Conservation (phyloP, 2,888 invertebrate species). For the Eupelmus urozonus region DNA sequence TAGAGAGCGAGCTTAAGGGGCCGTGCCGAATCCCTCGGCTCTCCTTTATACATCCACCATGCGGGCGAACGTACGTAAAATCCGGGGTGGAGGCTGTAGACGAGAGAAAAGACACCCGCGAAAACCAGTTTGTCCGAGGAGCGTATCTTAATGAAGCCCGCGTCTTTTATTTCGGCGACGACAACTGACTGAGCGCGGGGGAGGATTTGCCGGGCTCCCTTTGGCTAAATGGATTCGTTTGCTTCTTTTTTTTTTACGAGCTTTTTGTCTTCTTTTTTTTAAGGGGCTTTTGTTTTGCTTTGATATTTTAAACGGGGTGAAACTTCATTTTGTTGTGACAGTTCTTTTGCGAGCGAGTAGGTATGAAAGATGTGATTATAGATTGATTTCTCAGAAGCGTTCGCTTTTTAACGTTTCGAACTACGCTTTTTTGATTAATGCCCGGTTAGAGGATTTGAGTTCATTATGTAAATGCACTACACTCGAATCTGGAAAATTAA, state of each 20-base stretch:
- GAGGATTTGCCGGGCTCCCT: slow-evolving; percentile 23
- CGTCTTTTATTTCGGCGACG: slow-evolving; percentile 48
- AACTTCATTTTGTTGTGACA: neutral
- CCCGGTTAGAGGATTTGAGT: neutral
- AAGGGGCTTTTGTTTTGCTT: neutral
- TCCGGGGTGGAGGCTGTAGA: neutral
- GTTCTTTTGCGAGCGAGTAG: too few species aligned
- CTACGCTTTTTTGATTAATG: neutral
- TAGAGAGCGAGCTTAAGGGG: slow-evolving; percentile 43
- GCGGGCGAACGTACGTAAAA: slow-evolving; percentile 17
- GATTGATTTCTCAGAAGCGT: too few species aligned
- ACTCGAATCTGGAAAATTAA: neutral
- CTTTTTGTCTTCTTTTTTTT: slow-evolving; percentile 4
- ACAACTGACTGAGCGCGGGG: slow-evolving; percentile 38
- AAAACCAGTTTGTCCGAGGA: slow-evolving; percentile 70
- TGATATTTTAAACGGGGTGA: slow-evolving; percentile 25
- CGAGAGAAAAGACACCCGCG: slow-evolving; percentile 66
- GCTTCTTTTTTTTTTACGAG: slow-evolving; percentile 22
- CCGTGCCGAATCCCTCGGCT: slow-evolving; percentile 40
- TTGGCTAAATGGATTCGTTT: slow-evolving; percentile 17
- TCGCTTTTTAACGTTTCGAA: neutral
- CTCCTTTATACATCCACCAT: slow-evolving; percentile 41
- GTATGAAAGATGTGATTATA: too few species aligned
- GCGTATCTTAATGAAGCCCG: slow-evolving; percentile 68
- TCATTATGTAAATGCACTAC: neutral